Evolutionary conservation across 2,888 invertebrate genomes (phyloP).

Genomic region (Melanargia galathea): DNA sequence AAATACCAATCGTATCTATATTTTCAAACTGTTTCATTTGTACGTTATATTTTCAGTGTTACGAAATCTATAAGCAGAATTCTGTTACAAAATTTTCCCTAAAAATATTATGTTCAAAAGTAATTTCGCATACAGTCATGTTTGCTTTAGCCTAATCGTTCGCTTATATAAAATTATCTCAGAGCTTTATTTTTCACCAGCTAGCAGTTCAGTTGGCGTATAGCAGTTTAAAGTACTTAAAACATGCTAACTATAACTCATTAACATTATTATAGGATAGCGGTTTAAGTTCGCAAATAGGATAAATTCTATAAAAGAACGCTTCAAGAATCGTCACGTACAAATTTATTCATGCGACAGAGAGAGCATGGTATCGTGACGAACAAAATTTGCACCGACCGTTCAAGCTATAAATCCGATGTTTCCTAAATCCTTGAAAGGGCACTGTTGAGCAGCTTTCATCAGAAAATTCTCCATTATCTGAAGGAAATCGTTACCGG

Average conservation of each 20-base stretch:
- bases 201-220: not conserved
- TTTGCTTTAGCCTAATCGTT: not conserved
- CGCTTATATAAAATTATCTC: not conserved
- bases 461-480: constrained; percentile 80
- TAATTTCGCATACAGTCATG: not conserved
- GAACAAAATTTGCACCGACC: constrained; percentile 67
- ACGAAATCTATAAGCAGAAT: not conserved
- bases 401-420: constrained; percentile 69
- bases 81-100: not conserved
- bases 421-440: constrained; percentile 75
- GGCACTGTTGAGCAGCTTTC: constrained; percentile 74
- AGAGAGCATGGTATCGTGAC: constrained; percentile 61
- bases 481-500: constrained; percentile 80
- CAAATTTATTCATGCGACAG: constrained; percentile 64
- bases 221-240: constrained; percentile 6
- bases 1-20: not conserved
- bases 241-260: constrained; percentile 61
- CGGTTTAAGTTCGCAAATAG: constrained; percentile 41
- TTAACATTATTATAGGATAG: constrained; percentile 43
- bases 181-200: constrained; percentile 7
- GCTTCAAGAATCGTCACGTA: constrained; percentile 49
- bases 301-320: constrained; percentile 50
- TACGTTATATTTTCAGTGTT: not conserved
- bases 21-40: not conserved
- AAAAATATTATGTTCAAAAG: not conserved